Evolutionary conservation across 1,140 invertebrate species (phyloP), one percentile per base, ranked within the genome.

Genomic region (Drosophila pruinosa): DNA sequence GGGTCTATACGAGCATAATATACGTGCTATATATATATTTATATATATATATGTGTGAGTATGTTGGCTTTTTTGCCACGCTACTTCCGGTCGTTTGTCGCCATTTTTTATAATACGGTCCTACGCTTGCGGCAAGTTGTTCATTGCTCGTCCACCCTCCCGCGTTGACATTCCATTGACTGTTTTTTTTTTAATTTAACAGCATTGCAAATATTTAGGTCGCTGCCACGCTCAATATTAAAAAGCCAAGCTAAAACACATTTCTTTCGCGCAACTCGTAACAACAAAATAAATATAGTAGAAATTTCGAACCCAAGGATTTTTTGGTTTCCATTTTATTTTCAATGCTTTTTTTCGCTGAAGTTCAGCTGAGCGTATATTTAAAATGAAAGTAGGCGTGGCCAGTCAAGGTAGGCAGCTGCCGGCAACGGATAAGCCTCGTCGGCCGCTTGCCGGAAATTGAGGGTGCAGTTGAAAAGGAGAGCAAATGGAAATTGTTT

Each of bases 21-120:
- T n/a, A n/a, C n/a, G n/a, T n/a, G n/a, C n/a, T n/a, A n/a, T n/a
- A n/a, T n/a, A n/a, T n/a, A n/a, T n/a, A n/a, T n/a, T n/a, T n/a
- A n/a, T n/a, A n/a, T n/a, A 43, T 43, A 12, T 36, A 10, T 28
- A 7, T 10, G 52, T 34, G 24, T 45, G 45, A 61, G 39, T 52
- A 70, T 74, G 72, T 68, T 57, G 62, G 47, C 12, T 48, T 59
- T 67, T 67, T 59, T 56, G 52, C 68, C 41, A 45, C 74, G 67
- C 74, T 38, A 86, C 78, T 88, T 86, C 81, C 81, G 74, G 65
- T 88, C 82, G 81, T 88, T 88, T 86, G 81, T 86, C 82, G 82
- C 81, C 65, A 78, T 88, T 86, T n/a, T 88, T 78, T 79, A 88
- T 86, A 88, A 81, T 78, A 64, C 73, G 81, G 65, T 45, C 58